Base-by-base conservation (phyloP, 2,113 vertebrate genomes). In the Solenodon paradoxus region DNA sequence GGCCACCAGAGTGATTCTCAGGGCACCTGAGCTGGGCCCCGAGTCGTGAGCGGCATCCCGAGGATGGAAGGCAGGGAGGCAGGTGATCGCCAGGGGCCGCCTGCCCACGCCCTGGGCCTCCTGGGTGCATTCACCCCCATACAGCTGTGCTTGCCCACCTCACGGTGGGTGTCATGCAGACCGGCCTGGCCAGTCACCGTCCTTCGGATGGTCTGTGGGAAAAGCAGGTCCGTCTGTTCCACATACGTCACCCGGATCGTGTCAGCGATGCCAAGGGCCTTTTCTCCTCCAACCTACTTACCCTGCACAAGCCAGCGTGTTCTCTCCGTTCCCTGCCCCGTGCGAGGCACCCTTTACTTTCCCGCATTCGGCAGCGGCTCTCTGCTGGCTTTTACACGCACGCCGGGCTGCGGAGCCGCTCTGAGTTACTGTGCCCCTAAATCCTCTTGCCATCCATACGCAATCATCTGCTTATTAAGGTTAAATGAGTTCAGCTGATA, bases 401-500 rank as follows among this genome's bases (percentile, higher is more conserved):
- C 69, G 13, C 66, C 61, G 80, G 90, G 51, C 66, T 30, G 7
- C 7, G 24, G 72, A 69, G 24, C 42, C 3, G 2, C 55, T 94
- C 94, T 92, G 93, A 94, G 55, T 96, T 94, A 96, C 26, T 74
- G 57, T 71, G 59, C 45, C 86, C 57, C 68, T 91, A 87, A 83
- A 72, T 97, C 68, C 49, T 95, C 68, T 66, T 59, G 57, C 28
- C 78, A 64, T 79, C 85, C 87, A 45, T 83, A 96, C 83, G 90
- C 63, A 90, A 74, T 95, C 90, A 82, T 95, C 91, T 96, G 94
- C 86, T 97, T 94, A 94, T 94, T 97, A 97, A 96, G 94, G 86
- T 96, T 97, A 96, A 97, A 69, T 95, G 91, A 94, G 93, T 95
- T 96, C 93, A 97, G 78, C 86, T 95, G 91, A 92, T 95, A 92